phyloP scores from a whole-genome alignment of 2,888 invertebrate genomes.

The Drosophila demipolita region DNA sequence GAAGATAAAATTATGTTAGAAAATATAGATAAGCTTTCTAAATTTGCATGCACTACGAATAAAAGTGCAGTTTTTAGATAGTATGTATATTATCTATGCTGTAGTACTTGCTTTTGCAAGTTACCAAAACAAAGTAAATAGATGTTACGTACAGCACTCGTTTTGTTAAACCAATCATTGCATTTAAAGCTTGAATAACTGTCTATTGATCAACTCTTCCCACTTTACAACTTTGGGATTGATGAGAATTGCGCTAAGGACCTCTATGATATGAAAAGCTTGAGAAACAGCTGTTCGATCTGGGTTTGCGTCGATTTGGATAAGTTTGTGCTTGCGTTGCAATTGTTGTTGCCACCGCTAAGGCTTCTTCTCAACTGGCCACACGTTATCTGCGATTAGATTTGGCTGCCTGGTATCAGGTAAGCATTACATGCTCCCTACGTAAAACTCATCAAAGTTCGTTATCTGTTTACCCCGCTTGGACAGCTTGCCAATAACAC shows the following conservation, averaged over 20 bases:
- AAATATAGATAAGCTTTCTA: background rate
- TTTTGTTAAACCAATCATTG: constrained; percentile 29
- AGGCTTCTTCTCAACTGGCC: constrained; percentile 54
- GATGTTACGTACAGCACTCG: constrained; percentile 28
- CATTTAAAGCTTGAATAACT: constrained; percentile 23
- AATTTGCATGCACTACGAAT: background rate
- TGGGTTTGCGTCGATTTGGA: background rate
- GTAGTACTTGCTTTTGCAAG: background rate
- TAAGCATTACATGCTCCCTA: constrained; percentile 52
- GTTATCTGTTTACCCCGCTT: constrained; percentile 60
- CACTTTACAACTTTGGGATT: constrained; percentile 7
- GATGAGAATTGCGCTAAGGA: constrained; percentile 7
- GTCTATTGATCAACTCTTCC: background rate
- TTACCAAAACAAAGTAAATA: background rate
- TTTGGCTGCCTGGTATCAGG: constrained; percentile 52
- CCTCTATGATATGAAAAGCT: constrained; percentile 17
- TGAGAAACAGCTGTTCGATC: constrained; percentile 34
- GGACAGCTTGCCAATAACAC: constrained; percentile 61
- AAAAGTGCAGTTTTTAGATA: background rate
- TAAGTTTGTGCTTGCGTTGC: background rate
- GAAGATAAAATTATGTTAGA: background rate
- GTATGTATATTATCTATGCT: background rate
- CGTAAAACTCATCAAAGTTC: constrained; percentile 66
- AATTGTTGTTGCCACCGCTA: constrained; percentile 34
- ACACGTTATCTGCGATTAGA: constrained; percentile 51